A percentile compares a stretch with the other conserved stretches of the same genome.
Conservation (phyloP, 2,888 invertebrate genomes). For the Spisula subtruncata region DNA sequence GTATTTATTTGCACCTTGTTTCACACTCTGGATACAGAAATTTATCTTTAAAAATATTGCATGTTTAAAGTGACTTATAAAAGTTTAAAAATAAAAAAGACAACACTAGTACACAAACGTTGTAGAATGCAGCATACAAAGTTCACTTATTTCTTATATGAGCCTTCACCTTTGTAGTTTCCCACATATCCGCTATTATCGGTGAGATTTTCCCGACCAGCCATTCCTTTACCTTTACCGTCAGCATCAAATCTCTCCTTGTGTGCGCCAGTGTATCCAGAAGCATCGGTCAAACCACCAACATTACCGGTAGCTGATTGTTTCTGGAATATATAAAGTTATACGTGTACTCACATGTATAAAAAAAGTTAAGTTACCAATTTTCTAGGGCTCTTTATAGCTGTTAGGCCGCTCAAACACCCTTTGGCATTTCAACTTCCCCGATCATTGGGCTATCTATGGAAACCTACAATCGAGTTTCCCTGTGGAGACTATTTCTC, state of each 20-base stretch:
- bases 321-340: slow-evolving; percentile 57
- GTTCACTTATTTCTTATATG: slow-evolving; percentile 64
- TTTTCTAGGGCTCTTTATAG: too few species aligned
- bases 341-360: background rate
- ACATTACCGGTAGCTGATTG: slow-evolving; percentile 79
- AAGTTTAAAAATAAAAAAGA: background rate
- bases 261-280: slow-evolving; percentile 83
- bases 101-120: background rate
- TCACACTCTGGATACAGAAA: too few species aligned
- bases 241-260: slow-evolving; percentile 82
- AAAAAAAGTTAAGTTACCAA: too few species aligned
- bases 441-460: too few species aligned
- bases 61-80: too few species aligned
- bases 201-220: slow-evolving; percentile 76
- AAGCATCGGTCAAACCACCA: slow-evolving; percentile 80
- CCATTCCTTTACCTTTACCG: slow-evolving; percentile 83
- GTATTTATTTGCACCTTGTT: too few species aligned
- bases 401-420: too few species aligned
- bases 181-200: slow-evolving; percentile 81
- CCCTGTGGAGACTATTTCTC: too few species aligned
- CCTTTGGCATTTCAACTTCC: too few species aligned
- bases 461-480: too few species aligned
- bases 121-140: background rate
- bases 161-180: slow-evolving; percentile 79
- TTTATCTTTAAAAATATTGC: too few species aligned